Conservation (phyloP, 2,113 vertebrate genomes). For the Anguilla japonica region DNA sequence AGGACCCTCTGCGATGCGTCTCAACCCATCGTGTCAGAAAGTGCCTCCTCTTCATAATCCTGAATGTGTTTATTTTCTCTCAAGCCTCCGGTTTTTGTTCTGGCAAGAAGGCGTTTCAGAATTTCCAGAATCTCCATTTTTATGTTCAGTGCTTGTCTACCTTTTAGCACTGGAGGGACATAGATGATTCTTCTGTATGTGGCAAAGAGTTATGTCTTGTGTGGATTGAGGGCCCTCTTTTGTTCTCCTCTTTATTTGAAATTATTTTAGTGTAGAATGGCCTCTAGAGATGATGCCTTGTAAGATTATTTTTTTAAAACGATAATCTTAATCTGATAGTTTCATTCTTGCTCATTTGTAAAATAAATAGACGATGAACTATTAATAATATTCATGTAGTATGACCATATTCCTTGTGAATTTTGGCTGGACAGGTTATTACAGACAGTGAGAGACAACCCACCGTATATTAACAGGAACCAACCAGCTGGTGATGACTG, state of each 20-base stretch:
- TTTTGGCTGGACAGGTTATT: neutral
- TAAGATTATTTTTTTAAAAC: neutral
- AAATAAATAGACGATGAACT: neutral
- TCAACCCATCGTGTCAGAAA: neutral
- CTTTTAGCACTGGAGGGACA: neutral
- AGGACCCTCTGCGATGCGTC: neutral
- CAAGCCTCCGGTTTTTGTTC: neutral
- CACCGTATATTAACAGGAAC: neutral
- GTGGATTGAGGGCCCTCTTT: neutral
- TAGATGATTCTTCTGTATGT: neutral
- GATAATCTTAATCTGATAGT: neutral
- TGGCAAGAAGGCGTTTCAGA: neutral
- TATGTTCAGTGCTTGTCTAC: neutral
- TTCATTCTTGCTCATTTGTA: neutral
- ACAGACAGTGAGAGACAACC: neutral
- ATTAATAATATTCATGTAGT: neutral
- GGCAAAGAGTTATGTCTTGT: neutral
- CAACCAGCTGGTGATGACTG: neutral
- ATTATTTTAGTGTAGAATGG: neutral
- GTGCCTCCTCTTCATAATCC: constrained; percentile 11
- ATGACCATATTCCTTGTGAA: neutral
- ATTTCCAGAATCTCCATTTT: neutral
- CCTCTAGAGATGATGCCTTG: neutral
- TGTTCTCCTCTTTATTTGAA: neutral
- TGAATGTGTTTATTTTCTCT: constrained; percentile 1